These are phyloP conservation scores for Hucho hucho DNA, from an alignment of 2,113 vertebrate genomes.

Conservation along the genomic window DNA sequence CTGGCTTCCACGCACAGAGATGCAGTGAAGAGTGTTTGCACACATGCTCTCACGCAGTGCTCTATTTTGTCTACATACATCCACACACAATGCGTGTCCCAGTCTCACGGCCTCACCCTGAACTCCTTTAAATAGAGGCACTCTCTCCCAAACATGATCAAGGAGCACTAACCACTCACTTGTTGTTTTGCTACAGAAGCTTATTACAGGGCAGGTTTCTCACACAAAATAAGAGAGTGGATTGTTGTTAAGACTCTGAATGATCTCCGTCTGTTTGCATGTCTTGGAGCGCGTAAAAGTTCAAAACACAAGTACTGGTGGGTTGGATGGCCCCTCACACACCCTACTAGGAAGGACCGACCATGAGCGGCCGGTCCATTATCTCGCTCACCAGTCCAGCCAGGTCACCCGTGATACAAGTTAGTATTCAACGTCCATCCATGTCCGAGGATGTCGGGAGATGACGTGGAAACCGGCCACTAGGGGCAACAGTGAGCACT, in stretches of 20 bases:
- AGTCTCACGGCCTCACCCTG: background rate
- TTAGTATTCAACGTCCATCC: no score
- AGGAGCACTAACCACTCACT: background rate
- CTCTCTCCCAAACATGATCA: conserved; percentile 13
- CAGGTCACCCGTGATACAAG: no score
- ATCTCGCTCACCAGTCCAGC: no score
- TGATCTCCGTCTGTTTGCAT: background rate
- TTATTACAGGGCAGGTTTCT: background rate
- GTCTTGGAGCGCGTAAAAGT: no score
- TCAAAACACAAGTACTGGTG: no score
- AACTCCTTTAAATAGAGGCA: background rate
- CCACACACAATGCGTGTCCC: background rate
- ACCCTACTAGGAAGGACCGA: no score
- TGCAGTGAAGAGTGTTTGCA: conserved; percentile 2
- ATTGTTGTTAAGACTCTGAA: background rate
- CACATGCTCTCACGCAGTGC: background rate
- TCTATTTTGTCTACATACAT: background rate
- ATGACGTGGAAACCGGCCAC: no score
- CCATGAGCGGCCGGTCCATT: no score
- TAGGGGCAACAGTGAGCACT: no score
- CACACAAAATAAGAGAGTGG: background rate
- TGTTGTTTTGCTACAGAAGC: conserved; percentile 1
- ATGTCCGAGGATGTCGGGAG: no score
- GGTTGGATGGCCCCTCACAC: no score
- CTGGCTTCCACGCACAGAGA: background rate